phyloP scores from a whole-genome alignment of 53 echinoderm and acorn worm genomes.

The Paracentrotus lividus region DNA sequence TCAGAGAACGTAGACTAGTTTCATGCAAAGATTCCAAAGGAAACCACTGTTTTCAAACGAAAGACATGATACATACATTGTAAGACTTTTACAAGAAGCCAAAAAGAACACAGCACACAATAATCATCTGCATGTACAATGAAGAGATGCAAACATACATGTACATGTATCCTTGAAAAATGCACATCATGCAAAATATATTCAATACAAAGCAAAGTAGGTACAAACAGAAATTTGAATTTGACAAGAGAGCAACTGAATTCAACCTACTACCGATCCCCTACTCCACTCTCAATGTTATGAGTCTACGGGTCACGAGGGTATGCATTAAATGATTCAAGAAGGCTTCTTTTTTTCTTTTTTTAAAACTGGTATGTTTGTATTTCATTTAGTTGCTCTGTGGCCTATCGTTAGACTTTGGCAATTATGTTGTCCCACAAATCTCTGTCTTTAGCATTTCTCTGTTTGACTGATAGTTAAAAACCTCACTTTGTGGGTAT shows the following conservation, averaged over 20 bases:
- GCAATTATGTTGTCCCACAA: too few species aligned
- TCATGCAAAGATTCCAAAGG: too few species aligned
- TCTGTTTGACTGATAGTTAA: too few species aligned
- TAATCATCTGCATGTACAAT: neutral
- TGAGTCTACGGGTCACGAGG: neutral
- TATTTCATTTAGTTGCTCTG: too few species aligned
- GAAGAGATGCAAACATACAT: neutral
- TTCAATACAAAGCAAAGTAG: neutral
- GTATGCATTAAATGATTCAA: too few species aligned
- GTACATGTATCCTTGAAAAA: neutral
- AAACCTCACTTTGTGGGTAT: too few species aligned
- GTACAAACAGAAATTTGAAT: neutral
- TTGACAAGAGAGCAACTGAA: neutral
- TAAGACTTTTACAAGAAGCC: neutral
- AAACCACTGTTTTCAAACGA: neutral
- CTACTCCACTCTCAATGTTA: neutral
- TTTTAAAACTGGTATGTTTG: too few species aligned
- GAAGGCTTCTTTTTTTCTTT: too few species aligned
- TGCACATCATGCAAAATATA: conserved; percentile 12
- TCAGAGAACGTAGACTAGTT: too few species aligned
- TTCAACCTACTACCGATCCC: neutral
- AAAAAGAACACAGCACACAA: neutral
- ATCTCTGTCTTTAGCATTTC: too few species aligned
- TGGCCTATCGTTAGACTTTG: too few species aligned
- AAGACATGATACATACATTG: neutral